Evolutionary conservation across 2,113 vertebrate genomes (phyloP), one percentile per base, ranked within the genome.

Genomic region (Brachyhypopomus occidentalis): DNA sequence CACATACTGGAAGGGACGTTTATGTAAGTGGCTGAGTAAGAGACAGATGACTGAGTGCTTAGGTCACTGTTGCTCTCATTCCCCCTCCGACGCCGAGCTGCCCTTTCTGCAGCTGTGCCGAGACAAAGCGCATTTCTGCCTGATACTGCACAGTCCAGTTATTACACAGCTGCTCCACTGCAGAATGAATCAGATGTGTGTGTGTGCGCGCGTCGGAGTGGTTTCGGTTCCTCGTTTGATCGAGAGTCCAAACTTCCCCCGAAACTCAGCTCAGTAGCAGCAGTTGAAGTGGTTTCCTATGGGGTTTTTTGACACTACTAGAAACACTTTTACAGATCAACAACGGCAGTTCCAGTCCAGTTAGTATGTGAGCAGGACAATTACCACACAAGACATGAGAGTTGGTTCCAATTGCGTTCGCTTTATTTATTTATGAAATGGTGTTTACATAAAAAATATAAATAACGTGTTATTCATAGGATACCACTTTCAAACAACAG

Each of bases 171-270:
- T 79, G 77, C n/a, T 79, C 17, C 55, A 56, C 23, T 17, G 16
- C 34, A 79, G 45, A 52, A 52, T 66, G 30, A 55, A 48, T 76
- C 60, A 20, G 2, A 0, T 4, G 2, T 27, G 38, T 23, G 4
- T 38, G 64, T 48, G 19, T 56, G 34, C 17, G 30, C 22, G 38
- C 12, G 12, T 14, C 23, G n/a, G 25, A 1, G 25, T 58, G 19
- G 77, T 88, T 88, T 88, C 85, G 69, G 77, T 87, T 88, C 87
- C 84, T 79, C 48, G 12, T 88, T 64, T 75, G 60, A 72, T 60
- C 23, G 72, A 84, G 80, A 81, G 27, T 69, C 30, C 78, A 17
- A 14, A 69, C 36, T 41, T 67, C 22, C 64, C 76, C 75, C 45
- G 59, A 80, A 80, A 80, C 84, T 73, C 80, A 85, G 67, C 72